Conservation (phyloP, 2,888 invertebrate genomes). For the Drosophila maculinotata region DNA sequence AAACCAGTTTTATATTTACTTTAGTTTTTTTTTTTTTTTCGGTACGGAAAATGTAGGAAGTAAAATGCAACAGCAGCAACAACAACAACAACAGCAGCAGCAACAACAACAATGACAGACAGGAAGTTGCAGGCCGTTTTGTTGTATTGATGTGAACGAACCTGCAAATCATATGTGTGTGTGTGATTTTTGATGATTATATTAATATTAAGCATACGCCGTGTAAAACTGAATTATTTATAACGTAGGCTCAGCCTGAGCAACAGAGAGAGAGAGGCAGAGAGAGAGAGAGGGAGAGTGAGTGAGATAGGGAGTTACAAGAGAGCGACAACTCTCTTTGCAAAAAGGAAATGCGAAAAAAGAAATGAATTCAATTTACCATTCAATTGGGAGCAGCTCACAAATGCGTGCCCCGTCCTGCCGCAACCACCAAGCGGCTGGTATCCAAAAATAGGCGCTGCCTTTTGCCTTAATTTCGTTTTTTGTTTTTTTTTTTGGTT, state of each 20-base stretch:
- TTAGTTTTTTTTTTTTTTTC: constrained; percentile 51
- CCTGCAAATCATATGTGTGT: constrained; percentile 33
- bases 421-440: constrained; percentile 37
- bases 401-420: constrained; percentile 38
- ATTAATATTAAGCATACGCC: constrained; percentile 72
- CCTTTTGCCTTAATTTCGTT: constrained; percentile 52
- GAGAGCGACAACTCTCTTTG: constrained; percentile 4
- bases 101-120: constrained; percentile 56
- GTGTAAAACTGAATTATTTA: constrained; percentile 59
- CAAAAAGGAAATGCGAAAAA: constrained; percentile 44
- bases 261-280: constrained; percentile 1
- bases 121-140: constrained; percentile 64
- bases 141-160: constrained; percentile 55
- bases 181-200: constrained; percentile 53
- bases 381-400: constrained; percentile 64
- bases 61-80: constrained; percentile 61
- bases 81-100: constrained; percentile 24
- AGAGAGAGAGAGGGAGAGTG: constrained; percentile 3
- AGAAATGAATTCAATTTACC: constrained; percentile 68
- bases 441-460: constrained; percentile 80
- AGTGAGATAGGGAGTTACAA: background rate
- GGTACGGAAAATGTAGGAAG: constrained; percentile 75
- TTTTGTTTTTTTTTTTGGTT: constrained; percentile 27
- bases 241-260: constrained; percentile 21
- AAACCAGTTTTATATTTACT: constrained; percentile 67